phyloP scores from a whole-genome alignment of 2,113 vertebrate genomes.

The Periophthalmodon schlosseri region DNA sequence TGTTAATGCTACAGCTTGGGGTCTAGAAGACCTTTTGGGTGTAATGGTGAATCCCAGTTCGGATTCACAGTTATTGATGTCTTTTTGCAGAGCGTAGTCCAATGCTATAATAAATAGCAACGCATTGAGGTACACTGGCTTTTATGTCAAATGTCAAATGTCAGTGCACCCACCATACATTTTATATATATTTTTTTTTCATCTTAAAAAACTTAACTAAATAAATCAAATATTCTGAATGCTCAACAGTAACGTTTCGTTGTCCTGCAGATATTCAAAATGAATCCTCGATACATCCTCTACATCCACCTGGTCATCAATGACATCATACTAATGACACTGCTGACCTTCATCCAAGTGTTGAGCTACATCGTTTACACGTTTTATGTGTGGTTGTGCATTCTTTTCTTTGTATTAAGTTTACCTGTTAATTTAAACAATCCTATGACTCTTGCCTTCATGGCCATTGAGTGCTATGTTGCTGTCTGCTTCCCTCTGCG shows the following conservation, averaged over 20 bases:
- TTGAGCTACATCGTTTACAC: background rate
- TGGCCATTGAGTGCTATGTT: background rate
- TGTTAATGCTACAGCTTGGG: too few species aligned
- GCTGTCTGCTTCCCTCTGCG: constrained; percentile 4
- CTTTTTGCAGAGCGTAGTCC: too few species aligned
- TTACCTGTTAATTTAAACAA: background rate
- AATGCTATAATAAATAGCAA: too few species aligned
- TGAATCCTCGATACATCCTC: background rate
- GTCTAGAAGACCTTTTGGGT: too few species aligned
- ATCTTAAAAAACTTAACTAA: too few species aligned
- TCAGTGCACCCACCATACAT: too few species aligned
- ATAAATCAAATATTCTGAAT: too few species aligned
- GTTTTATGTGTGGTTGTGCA: background rate
- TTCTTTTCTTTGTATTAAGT: background rate
- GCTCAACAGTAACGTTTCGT: background rate
- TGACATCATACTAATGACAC: background rate
- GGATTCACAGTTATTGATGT: too few species aligned
- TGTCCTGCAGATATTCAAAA: background rate
- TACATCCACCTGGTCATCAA: constrained; percentile 4
- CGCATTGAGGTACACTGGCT: too few species aligned
- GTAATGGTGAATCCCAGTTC: too few species aligned
- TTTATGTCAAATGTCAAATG: too few species aligned
- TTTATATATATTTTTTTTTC: too few species aligned
- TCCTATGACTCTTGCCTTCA: background rate
- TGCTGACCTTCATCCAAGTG: background rate